These are phyloP conservation scores for Eunapius fragilis DNA, from an alignment of 37 sponge, comb jelly and placozoan genomes.

Conservation along the genomic window DNA sequence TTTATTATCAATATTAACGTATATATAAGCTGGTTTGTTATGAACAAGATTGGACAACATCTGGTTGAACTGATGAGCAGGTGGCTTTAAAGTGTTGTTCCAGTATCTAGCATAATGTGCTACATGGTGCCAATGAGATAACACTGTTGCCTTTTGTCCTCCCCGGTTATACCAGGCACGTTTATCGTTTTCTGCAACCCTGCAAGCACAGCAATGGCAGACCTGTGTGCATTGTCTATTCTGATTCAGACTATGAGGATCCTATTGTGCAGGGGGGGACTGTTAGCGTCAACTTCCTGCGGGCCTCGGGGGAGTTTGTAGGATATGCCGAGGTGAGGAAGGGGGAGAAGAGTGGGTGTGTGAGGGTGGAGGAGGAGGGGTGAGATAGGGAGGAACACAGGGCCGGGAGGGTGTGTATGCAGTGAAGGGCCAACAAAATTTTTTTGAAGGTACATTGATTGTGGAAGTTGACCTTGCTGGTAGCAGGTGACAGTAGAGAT, in stretches of 20 bases:
- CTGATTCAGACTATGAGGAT: conserved; percentile 29
- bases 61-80: no score
- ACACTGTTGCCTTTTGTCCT: no score
- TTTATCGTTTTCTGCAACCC: conserved; percentile 34
- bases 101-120: no score
- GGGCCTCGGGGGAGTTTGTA: conserved; percentile 61
- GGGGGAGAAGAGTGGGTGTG: no score
- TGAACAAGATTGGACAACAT: no score
- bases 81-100: no score
- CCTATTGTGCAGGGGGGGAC: conserved; percentile 75
- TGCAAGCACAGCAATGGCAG: conserved; percentile 62
- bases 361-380: background rate
- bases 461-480: no score
- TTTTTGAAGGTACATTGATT: no score
- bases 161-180: conserved; percentile 4
- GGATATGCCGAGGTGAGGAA: conserved; percentile 78
- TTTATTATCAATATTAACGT: no score
- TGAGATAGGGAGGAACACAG: background rate
- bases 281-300: conserved; percentile 82
- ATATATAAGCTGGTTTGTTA: no score
- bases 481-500: no score
- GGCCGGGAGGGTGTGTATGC: background rate
- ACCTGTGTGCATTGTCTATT: conserved; percentile 75
- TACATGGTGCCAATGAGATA: background rate
- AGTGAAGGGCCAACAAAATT: background rate